A percentile compares a stretch with the other conserved stretches of the same genome.
These are phyloP conservation scores for Australoheros scitulus DNA, from an alignment of 2,113 vertebrate species.

Conservation along the genomic window DNA sequence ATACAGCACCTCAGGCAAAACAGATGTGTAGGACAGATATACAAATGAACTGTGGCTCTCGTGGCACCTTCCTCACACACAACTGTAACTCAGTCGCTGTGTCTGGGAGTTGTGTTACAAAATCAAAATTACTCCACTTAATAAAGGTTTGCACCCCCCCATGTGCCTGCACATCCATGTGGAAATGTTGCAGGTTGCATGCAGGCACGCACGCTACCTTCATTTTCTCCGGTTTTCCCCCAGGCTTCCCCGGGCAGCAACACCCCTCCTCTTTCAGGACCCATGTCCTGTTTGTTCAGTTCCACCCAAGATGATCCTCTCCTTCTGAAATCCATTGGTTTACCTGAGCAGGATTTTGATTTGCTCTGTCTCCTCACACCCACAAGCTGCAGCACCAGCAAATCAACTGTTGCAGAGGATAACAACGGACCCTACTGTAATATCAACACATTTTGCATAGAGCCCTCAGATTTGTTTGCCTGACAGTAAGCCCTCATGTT, in stretches of 20 bases:
- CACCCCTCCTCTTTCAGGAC: slow-evolving; percentile 59
- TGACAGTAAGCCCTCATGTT: slow-evolving; percentile 47
- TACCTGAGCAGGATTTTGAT: slow-evolving; percentile 78
- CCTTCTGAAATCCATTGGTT: slow-evolving; percentile 30
- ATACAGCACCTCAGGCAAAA: slow-evolving; percentile 17
- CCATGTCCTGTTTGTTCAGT: slow-evolving; percentile 71
- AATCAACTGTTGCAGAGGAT: slow-evolving; percentile 68
- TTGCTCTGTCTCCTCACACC: slow-evolving; percentile 59
- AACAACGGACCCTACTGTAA: slow-evolving; percentile 57
- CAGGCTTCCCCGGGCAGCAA: slow-evolving; percentile 18
- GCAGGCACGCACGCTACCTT: not conserved
- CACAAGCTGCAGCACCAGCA: slow-evolving; percentile 26
- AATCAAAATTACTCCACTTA: not conserved
- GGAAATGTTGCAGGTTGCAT: slow-evolving; percentile 24
- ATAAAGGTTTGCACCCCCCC: not conserved
- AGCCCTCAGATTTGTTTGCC: slow-evolving; percentile 83
- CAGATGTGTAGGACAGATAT: not conserved
- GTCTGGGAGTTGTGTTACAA: not conserved
- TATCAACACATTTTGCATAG: slow-evolving; percentile 81
- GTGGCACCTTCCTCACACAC: not conserved
- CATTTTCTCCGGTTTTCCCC: slow-evolving; percentile 49
- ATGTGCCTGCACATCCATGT: not conserved
- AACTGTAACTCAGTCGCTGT: not conserved
- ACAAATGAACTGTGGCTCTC: slow-evolving; percentile 20
- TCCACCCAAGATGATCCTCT: slow-evolving; percentile 47